These are phyloP conservation scores for Raja brachyura DNA, from an alignment of 2,113 vertebrate genomes.

Conservation along the genomic window DNA sequence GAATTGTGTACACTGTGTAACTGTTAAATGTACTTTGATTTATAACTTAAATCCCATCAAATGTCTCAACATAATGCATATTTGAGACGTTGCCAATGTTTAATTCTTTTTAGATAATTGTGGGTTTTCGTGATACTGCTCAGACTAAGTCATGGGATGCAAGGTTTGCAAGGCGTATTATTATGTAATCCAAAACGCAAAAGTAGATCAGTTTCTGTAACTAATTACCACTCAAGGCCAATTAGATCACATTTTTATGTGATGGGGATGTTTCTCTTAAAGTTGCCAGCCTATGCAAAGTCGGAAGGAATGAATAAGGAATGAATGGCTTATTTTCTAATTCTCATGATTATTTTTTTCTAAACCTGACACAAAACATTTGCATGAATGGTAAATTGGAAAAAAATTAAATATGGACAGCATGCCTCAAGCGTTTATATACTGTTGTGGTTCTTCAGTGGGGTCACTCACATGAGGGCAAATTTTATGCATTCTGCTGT, in stretches of 20 bases:
- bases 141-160: not conserved
- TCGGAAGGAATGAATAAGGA: not conserved
- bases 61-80: not conserved
- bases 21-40: not conserved
- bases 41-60: not conserved
- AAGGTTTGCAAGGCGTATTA: not conserved
- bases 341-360: not conserved
- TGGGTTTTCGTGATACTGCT: not conserved
- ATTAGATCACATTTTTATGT: not conserved
- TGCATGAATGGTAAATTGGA: not conserved
- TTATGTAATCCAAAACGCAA: not conserved
- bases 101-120: not conserved
- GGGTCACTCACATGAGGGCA: not conserved
- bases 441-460: not conserved
- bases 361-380: not conserved
- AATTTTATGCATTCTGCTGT: no score
- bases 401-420: not conserved
- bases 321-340: not conserved
- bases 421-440: not conserved
- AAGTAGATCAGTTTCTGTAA: not conserved
- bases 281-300: not conserved
- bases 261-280: not conserved
- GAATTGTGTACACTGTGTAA: not conserved
- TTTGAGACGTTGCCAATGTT: not conserved
- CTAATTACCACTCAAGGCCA: not conserved